A percentile compares a stretch with the other conserved stretches of the same genome.
These are phyloP conservation scores for Ammospiza nelsoni DNA, from an alignment of 2,113 vertebrate species.

Conservation along the genomic window DNA sequence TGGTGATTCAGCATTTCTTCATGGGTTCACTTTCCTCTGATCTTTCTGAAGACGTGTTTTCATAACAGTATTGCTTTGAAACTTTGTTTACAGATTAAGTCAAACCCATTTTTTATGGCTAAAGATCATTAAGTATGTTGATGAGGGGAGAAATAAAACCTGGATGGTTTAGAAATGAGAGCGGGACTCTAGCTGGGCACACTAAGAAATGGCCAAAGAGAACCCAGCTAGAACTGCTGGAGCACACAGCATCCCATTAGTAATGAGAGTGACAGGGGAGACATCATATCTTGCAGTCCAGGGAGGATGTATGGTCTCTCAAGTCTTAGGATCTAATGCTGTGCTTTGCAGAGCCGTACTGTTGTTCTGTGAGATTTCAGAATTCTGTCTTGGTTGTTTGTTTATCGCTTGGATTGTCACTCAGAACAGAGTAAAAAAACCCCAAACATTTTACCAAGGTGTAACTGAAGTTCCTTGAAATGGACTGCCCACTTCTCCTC, in stretches of 20 bases:
- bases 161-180: not conserved
- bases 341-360: not conserved
- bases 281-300: not conserved
- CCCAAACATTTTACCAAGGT: not conserved
- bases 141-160: not conserved
- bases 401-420: not conserved
- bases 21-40: not conserved
- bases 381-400: not conserved
- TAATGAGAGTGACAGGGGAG: not conserved
- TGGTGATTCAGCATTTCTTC: not conserved
- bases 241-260: not conserved
- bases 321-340: not conserved
- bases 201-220: not conserved
- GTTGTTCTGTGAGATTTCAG: not conserved
- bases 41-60: not conserved
- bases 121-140: not conserved
- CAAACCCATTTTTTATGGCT: not conserved
- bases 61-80: not conserved
- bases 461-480: not conserved
- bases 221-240: not conserved
- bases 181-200: not conserved
- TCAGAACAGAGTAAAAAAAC: not conserved
- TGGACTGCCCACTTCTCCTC: not conserved
- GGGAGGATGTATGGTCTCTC: not conserved
- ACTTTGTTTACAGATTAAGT: not conserved